These are phyloP conservation scores for Scomberomorus guttatus DNA, from an alignment of 2,797 vertebrate genomes.

Conservation along the genomic window DNA sequence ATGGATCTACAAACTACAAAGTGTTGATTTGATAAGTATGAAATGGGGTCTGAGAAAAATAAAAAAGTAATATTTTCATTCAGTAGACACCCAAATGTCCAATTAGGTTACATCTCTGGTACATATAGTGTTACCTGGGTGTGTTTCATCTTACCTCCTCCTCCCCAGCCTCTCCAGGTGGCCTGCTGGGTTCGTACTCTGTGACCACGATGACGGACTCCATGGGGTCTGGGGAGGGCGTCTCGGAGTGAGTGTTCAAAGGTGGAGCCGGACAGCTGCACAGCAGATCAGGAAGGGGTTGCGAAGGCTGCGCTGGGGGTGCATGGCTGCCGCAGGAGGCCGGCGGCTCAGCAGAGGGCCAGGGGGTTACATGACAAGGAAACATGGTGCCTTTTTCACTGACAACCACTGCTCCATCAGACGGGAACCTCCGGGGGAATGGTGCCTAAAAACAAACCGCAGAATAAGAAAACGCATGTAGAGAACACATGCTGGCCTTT, in stretches of 20 bases:
- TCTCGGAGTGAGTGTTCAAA: conserved; percentile 70
- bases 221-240: conserved; percentile 86
- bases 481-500: not conserved
- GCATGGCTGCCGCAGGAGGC: conserved; percentile 80
- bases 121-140: not conserved
- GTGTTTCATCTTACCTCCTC: conserved; percentile 69
- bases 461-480: conserved; percentile 15
- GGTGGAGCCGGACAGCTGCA: conserved; percentile 82
- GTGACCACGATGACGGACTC: conserved; percentile 95
- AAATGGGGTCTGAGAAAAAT: not conserved
- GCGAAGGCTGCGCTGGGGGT: conserved; percentile 70
- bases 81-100: not conserved
- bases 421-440: conserved; percentile 29
- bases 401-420: conserved; percentile 78
- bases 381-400: conserved; percentile 85
- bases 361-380: conserved; percentile 87
- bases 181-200: conserved; percentile 87
- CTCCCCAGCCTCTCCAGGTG: conserved; percentile 63
- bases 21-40: not conserved
- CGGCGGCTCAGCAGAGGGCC: conserved; percentile 80
- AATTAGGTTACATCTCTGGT: not conserved
- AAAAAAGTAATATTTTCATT: not conserved
- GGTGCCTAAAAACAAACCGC: conserved; percentile 35
- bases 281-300: conserved; percentile 86
- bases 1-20: not conserved